phyloP scores from a whole-genome alignment of 2,888 invertebrate genomes.

The Plebejus melissa region DNA sequence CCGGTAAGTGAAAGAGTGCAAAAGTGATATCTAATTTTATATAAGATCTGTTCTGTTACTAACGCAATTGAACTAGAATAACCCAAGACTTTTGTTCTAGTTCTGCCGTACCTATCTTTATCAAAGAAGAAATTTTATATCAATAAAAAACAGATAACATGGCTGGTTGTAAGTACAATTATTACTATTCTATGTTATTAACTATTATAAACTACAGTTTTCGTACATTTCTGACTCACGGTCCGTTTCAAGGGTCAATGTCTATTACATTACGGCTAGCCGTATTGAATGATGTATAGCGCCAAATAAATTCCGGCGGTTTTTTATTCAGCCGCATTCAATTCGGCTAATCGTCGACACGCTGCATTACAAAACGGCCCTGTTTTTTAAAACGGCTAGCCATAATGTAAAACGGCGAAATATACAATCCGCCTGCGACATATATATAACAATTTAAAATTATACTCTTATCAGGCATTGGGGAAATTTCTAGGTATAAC shows the following conservation, averaged over 20 bases:
- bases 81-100: background rate
- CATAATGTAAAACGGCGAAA: too few relatives aligned
- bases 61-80: background rate
- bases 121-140: background rate
- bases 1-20: background rate
- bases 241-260: too few relatives aligned
- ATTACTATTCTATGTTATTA: background rate
- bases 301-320: too few relatives aligned
- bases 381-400: too few relatives aligned
- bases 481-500: background rate
- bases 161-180: conserved; percentile 57
- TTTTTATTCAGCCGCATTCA: too few relatives aligned
- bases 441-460: background rate
- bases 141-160: conserved; percentile 36
- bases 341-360: too few relatives aligned
- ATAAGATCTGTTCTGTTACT: background rate
- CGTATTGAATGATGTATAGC: too few relatives aligned
- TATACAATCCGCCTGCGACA: too few relatives aligned
- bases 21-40: background rate
- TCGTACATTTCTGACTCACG: conserved; percentile 2
- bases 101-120: background rate
- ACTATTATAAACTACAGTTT: background rate
- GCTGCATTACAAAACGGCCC: too few relatives aligned
- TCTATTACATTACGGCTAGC: too few relatives aligned
- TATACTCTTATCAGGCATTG: background rate